These are phyloP conservation scores for pig (Sus scrofa) DNA, from an alignment of 2,113 vertebrate species.

Conservation along the genomic window DNA sequence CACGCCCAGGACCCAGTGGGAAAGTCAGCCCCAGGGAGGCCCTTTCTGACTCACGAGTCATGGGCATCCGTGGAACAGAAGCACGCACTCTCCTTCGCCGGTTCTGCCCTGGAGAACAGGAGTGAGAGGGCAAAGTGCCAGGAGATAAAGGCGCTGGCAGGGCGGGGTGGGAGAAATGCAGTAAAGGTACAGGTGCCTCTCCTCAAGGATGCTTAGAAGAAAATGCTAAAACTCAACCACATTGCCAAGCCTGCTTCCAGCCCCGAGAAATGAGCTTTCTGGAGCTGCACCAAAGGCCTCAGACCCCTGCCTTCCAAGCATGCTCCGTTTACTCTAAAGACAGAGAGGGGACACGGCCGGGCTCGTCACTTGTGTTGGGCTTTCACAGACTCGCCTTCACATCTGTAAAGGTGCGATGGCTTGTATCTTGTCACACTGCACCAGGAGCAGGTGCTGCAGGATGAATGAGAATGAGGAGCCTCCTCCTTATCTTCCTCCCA, in stretches of 20 bases:
- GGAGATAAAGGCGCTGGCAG: not conserved
- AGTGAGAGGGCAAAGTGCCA: not conserved
- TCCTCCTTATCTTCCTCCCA: not conserved
- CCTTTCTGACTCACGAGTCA: not conserved
- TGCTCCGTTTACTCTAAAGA: not conserved
- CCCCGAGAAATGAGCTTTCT: not conserved
- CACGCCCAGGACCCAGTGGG: not conserved
- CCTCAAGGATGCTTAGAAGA: not conserved
- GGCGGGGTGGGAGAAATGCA: rapidly evolving
- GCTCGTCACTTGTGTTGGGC: not conserved
- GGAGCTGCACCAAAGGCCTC: not conserved
- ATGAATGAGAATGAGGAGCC: too few species aligned
- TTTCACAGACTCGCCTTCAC: not conserved
- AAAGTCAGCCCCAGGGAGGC: not conserved
- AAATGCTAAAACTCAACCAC: not conserved
- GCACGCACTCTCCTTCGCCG: not conserved
- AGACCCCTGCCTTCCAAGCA: not conserved
- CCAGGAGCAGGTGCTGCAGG: not conserved
- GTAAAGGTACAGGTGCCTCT: not conserved
- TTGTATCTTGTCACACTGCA: not conserved
- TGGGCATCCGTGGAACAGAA: rapidly evolving
- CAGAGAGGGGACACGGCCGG: not conserved
- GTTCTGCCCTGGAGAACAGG: not conserved
- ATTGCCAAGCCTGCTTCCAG: not conserved
- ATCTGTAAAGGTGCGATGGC: not conserved